These are phyloP conservation scores for Bubo blakistoni DNA, from an alignment of 2,113 vertebrate genomes.

Conservation along the genomic window DNA sequence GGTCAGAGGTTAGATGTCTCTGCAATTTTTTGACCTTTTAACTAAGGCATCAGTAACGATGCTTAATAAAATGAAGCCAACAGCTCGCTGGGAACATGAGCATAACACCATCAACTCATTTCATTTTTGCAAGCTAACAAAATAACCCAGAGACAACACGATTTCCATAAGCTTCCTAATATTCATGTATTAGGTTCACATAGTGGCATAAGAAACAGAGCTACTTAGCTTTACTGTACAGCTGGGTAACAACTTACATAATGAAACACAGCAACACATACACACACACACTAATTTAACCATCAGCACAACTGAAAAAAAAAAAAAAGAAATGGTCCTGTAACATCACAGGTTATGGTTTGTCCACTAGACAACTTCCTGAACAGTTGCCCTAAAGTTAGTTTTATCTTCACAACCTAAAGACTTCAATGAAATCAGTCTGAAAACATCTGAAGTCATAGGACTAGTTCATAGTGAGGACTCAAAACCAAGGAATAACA, in stretches of 20 bases:
- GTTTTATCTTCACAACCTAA: background rate
- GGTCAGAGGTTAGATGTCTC: background rate
- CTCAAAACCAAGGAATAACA: background rate
- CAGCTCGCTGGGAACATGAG: background rate
- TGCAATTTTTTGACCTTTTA: background rate
- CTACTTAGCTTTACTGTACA: background rate
- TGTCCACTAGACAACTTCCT: background rate
- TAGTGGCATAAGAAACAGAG: background rate
- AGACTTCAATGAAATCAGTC: background rate
- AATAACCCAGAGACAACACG: background rate
- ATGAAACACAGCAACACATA: background rate
- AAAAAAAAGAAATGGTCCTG: background rate
- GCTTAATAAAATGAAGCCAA: background rate
- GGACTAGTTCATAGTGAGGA: background rate
- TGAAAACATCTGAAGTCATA: background rate
- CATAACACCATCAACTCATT: background rate
- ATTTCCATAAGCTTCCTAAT: background rate
- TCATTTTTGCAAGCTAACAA: background rate
- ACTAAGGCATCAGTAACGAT: background rate
- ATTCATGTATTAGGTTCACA: background rate
- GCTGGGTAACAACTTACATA: background rate
- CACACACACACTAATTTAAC: background rate
- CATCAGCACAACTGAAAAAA: background rate
- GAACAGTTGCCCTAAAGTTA: background rate
- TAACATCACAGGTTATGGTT: background rate